phyloP scores from a whole-genome alignment of 2,797 vertebrate species.

The Tokudaia tokunoshimensis region DNA sequence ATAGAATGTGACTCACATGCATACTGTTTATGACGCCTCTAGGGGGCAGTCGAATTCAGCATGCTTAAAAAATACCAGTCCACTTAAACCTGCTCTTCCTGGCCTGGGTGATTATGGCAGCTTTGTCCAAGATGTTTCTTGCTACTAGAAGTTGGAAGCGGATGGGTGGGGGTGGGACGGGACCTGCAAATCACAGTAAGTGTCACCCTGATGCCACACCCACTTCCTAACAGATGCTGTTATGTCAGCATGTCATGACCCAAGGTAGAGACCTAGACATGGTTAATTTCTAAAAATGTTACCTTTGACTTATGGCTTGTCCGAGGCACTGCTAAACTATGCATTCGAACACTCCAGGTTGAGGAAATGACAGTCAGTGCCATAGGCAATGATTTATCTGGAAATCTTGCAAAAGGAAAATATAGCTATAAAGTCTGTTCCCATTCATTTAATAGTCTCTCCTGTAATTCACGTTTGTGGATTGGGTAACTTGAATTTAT shows the following conservation, averaged over 20 bases:
- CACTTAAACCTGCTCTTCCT: constrained; percentile 83
- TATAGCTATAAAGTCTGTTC: constrained; percentile 82
- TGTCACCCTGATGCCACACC: constrained; percentile 88
- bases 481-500: constrained; percentile 78
- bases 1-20: constrained; percentile 83
- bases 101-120: constrained; percentile 85
- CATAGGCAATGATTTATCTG: constrained; percentile 84
- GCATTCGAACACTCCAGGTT: constrained; percentile 84
- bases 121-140: constrained; percentile 86
- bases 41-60: constrained; percentile 83
- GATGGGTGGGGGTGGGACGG: constrained; percentile 70
- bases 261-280: constrained; percentile 78
- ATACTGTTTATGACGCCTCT: constrained; percentile 75
- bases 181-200: constrained; percentile 88
- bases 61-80: constrained; percentile 83
- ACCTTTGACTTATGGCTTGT: constrained; percentile 85
- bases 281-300: constrained; percentile 83
- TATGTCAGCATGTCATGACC: constrained; percentile 86
- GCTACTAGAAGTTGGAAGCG: constrained; percentile 83
- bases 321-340: constrained; percentile 83
- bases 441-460: constrained; percentile 82
- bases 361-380: constrained; percentile 87
- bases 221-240: constrained; percentile 87
- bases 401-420: constrained; percentile 85
- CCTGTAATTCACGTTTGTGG: constrained; percentile 74